phyloP scores from a whole-genome alignment of 2,113 vertebrate species.

The Cervus canadensis region DNA sequence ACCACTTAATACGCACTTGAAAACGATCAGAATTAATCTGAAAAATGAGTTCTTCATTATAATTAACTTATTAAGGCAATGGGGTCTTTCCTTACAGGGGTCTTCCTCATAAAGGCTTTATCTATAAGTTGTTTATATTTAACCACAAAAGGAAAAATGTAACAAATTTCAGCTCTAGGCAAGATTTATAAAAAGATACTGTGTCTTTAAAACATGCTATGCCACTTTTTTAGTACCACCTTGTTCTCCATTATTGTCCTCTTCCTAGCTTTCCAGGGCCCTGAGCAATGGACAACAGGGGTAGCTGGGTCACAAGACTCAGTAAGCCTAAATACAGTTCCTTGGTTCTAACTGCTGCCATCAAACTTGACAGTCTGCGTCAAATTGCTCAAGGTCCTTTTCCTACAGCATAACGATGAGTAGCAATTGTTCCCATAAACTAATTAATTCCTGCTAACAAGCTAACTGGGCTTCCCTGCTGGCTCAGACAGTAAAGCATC shows the following conservation, averaged over 20 bases:
- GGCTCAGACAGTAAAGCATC: neutral
- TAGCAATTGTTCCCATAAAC: neutral
- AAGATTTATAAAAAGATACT: neutral
- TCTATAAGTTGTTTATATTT: neutral
- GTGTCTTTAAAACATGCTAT: neutral
- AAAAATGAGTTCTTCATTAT: neutral
- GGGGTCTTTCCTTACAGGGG: neutral
- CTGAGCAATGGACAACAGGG: rapidly evolving
- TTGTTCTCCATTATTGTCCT: neutral
- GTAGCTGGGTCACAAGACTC: neutral
- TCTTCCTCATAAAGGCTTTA: neutral
- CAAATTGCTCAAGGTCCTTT: neutral
- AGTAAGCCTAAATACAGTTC: neutral
- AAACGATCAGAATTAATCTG: neutral
- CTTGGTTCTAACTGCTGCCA: neutral
- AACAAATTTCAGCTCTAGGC: neutral
- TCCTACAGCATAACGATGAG: neutral
- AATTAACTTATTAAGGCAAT: neutral
- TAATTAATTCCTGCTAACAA: conserved; percentile 5
- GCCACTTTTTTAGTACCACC: neutral
- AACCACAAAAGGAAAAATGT: neutral
- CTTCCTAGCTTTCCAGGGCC: neutral
- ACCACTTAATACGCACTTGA: neutral
- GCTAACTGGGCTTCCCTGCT: neutral
- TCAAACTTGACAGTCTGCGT: neutral